Conservation (phyloP, 2,113 vertebrate species). For the Sakesphorus luctuosus region DNA sequence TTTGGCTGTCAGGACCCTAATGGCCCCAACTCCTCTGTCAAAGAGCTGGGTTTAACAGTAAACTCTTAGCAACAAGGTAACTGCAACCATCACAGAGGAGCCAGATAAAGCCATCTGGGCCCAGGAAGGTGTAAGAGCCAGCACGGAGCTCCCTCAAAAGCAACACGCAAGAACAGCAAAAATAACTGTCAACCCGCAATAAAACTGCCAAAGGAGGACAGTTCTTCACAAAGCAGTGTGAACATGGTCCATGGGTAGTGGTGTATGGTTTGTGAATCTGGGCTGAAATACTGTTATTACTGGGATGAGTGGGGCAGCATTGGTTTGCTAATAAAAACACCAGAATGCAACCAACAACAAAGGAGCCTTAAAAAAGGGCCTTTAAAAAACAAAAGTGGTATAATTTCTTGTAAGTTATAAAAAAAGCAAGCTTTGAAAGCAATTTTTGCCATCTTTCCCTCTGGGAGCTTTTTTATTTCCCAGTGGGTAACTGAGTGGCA, state of each 20-base stretch:
- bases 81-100: not conserved
- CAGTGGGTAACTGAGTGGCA: not conserved
- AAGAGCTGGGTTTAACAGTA: not conserved
- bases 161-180: not conserved
- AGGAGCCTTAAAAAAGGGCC: not conserved
- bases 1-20: not conserved
- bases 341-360: not conserved
- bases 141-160: not conserved
- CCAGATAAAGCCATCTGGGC: not conserved
- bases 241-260: not conserved
- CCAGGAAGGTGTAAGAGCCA: not conserved
- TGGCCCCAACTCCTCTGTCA: not conserved
- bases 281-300: not conserved
- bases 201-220: not conserved
- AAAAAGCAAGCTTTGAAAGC: not conserved
- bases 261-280: not conserved
- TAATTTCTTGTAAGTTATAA: not conserved
- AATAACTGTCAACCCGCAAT: not conserved
- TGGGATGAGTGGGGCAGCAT: not conserved
- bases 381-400: not conserved
- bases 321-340: not conserved
- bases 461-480: conserved; percentile 5
- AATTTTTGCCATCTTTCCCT: not conserved
- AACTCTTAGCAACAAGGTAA: not conserved
- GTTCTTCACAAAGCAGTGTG: not conserved